phyloP scores from a whole-genome alignment of 2,888 invertebrate species.

The Cataglyphis livida region DNA sequence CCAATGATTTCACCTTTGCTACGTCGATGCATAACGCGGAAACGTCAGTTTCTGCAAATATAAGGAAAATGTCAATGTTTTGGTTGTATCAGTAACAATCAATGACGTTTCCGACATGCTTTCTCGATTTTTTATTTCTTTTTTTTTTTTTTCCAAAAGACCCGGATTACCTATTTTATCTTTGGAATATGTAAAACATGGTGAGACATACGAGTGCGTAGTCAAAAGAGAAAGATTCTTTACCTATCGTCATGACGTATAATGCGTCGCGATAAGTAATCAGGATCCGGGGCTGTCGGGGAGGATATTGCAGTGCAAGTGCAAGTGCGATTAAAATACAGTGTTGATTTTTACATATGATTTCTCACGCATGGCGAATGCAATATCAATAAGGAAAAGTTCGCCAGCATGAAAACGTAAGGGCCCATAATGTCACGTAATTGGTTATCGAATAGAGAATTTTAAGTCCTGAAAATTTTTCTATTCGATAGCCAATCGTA shows the following conservation, averaged over 20 bases:
- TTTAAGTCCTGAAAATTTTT: neutral
- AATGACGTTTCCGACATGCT: neutral
- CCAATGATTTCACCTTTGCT: constrained; percentile 56
- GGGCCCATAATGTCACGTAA: neutral
- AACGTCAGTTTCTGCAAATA: constrained; percentile 69
- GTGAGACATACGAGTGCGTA: neutral
- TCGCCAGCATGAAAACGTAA: neutral
- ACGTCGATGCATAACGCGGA: constrained; percentile 67
- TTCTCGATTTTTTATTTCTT: neutral
- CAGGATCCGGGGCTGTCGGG: neutral
- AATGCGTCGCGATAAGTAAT: neutral
- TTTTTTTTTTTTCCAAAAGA: neutral
- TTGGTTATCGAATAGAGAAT: neutral
- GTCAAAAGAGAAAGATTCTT: neutral
- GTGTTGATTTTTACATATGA: neutral
- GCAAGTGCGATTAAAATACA: neutral
- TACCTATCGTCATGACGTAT: neutral
- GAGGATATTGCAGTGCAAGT: neutral
- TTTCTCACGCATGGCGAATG: neutral
- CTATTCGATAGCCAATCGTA: neutral
- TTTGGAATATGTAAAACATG: neutral
- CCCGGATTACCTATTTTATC: neutral
- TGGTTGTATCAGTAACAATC: neutral
- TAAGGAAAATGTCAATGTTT: neutral
- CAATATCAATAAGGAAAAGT: neutral